Percentiles rank a stretch among this genome's conserved stretches.
phyloP scores from a whole-genome alignment of 2,888 invertebrate genomes.

The Campoletis raptor region DNA sequence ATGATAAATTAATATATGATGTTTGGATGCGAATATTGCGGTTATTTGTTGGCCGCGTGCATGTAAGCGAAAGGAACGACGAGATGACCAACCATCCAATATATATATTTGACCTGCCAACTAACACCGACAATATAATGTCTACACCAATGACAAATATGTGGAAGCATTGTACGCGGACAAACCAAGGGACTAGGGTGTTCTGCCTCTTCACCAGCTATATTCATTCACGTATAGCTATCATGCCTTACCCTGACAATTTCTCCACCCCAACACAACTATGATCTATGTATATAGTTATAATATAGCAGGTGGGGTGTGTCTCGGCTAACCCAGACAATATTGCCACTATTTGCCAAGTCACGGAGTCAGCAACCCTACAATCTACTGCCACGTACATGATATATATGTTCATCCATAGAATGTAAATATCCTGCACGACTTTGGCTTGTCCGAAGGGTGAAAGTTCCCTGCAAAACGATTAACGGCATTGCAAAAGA shows the following conservation, averaged over 20 bases:
- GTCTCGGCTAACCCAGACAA: slow-evolving; percentile 78
- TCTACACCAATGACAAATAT: slow-evolving; percentile 69
- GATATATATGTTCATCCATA: slow-evolving; percentile 14
- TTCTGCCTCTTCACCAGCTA: slow-evolving; percentile 25
- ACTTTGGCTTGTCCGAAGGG: slow-evolving; percentile 43
- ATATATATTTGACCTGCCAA: slow-evolving; percentile 60
- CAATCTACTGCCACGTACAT: slow-evolving; percentile 31
- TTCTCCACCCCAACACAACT: slow-evolving; percentile 9
- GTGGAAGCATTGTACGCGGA: slow-evolving; percentile 69
- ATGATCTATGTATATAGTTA: not conserved
- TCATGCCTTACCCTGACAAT: slow-evolving; percentile 22
- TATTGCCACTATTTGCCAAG: slow-evolving; percentile 80
- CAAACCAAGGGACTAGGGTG: slow-evolving; percentile 66
- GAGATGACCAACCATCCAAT: slow-evolving; percentile 45
- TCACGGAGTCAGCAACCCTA: slow-evolving; percentile 75
- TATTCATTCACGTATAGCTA: slow-evolving; percentile 16
- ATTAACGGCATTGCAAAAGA: slow-evolving; percentile 44
- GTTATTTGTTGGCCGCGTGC: slow-evolving; percentile 47
- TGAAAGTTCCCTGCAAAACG: slow-evolving; percentile 34
- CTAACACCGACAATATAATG: slow-evolving; percentile 60
- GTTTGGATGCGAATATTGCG: slow-evolving; percentile 14
- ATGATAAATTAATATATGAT: slow-evolving; percentile 58
- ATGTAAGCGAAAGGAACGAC: slow-evolving; percentile 15
- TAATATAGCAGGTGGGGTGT: slow-evolving; percentile 75
- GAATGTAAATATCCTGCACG: slow-evolving; percentile 7